Percentiles rank a stretch among this genome's conserved stretches.
These are phyloP conservation scores for Cataglyphis livida DNA, from an alignment of 2,888 invertebrate species.

Conservation along the genomic window DNA sequence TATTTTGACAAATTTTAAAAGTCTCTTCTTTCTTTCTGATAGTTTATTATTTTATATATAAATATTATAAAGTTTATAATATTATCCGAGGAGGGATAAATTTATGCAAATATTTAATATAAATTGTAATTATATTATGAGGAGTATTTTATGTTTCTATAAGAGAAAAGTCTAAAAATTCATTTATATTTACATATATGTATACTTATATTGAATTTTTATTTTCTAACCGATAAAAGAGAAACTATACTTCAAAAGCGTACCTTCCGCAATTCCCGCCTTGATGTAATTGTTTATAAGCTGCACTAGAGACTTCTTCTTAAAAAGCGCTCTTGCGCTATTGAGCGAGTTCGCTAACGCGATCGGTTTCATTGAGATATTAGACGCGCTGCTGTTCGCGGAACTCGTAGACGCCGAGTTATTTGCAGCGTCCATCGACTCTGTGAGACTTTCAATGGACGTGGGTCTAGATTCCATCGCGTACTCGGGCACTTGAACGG, in stretches of 20 bases:
- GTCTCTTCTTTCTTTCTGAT: neutral
- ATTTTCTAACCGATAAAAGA: neutral
- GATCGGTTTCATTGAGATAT: conserved; percentile 56
- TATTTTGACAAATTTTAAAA: neutral
- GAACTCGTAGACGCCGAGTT: conserved; percentile 57
- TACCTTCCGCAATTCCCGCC: conserved; percentile 78
- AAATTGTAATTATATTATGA: conserved; percentile 4
- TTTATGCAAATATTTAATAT: neutral
- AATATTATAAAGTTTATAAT: neutral
- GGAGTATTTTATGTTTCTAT: neutral
- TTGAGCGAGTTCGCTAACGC: conserved; percentile 53
- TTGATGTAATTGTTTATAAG: conserved; percentile 78
- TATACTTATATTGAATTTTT: neutral
- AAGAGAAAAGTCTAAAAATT: neutral
- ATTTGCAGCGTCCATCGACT: conserved; percentile 57
- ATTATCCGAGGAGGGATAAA: neutral
- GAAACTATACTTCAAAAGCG: neutral
- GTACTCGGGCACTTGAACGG: conserved; percentile 52
- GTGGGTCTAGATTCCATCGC: conserved; percentile 55
- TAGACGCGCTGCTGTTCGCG: conserved; percentile 61
- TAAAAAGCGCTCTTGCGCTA: conserved; percentile 59
- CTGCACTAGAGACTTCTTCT: conserved; percentile 73
- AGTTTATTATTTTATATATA: neutral
- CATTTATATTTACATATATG: neutral
- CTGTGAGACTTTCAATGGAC: conserved; percentile 60